Percentiles rank a stretch among this genome's conserved stretches.
Conservation (phyloP, 2,113 vertebrate genomes). For the Nerophis ophidion region DNA sequence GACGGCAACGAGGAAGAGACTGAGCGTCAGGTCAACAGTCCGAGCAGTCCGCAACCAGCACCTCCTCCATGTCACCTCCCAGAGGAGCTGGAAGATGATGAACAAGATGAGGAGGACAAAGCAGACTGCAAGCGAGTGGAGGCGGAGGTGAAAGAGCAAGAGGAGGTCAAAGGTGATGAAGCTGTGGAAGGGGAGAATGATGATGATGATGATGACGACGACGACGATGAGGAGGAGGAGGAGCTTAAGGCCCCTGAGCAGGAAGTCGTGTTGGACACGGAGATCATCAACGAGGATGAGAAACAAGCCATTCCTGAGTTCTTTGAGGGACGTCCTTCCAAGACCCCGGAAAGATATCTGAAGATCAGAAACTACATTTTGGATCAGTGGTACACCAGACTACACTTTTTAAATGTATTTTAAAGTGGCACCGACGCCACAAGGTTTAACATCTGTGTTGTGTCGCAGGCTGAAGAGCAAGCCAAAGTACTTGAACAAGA, state of each 20-base stretch:
- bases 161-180: slow-evolving; percentile 16
- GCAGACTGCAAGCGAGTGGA: not conserved
- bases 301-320: slow-evolving; percentile 96
- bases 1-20: slow-evolving; percentile 32
- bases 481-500: slow-evolving; percentile 96
- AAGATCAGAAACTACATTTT: slow-evolving; percentile 98
- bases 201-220: slow-evolving; percentile 24
- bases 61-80: slow-evolving; percentile 4
- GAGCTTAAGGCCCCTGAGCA: slow-evolving; percentile 86
- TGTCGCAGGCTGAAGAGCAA: slow-evolving; percentile 79
- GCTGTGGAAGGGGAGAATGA: slow-evolving; percentile 25
- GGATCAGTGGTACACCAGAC: slow-evolving; percentile 85
- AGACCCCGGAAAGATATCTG: slow-evolving; percentile 94
- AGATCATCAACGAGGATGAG: slow-evolving; percentile 84
- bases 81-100: slow-evolving; percentile 2
- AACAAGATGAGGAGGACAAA: not conserved
- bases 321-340: slow-evolving; percentile 92
- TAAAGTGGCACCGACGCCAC: not conserved
- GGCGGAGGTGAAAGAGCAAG: not conserved
- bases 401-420: not conserved
- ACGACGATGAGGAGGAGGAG: slow-evolving; percentile 76
- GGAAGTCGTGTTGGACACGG: slow-evolving; percentile 82
- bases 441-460: not conserved
- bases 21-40: slow-evolving; percentile 8
- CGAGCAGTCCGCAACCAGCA: not conserved